These are phyloP conservation scores for Steinernema feltiae DNA, from an alignment of 1,140 invertebrate genomes.

Conservation along the genomic window DNA sequence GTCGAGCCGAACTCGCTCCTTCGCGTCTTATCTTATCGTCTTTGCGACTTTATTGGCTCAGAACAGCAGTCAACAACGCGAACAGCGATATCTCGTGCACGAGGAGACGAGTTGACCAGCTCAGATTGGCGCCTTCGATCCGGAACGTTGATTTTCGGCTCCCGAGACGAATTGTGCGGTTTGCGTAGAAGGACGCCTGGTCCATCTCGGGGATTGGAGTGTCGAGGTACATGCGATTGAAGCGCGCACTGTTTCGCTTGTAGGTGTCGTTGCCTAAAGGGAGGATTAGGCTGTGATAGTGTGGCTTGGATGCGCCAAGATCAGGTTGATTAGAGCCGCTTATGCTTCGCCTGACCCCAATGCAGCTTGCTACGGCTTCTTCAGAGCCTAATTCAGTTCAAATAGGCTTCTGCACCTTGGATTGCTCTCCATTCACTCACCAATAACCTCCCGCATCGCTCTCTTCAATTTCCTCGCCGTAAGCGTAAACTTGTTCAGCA, in stretches of 20 bases:
- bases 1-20: neutral
- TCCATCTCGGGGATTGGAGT: neutral
- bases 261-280: neutral
- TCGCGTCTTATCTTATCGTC: conserved; percentile 5
- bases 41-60: neutral
- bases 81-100: neutral
- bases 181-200: neutral
- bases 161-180: neutral
- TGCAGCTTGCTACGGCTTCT: too few relatives aligned
- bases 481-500: neutral
- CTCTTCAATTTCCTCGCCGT: neutral
- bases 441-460: neutral
- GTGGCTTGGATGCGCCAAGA: too few relatives aligned
- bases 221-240: neutral
- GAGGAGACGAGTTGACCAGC: neutral
- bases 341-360: too few relatives aligned
- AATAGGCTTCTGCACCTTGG: neutral
- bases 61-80: neutral
- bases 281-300: too few relatives aligned
- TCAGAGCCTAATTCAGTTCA: neutral
- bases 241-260: neutral
- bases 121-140: neutral
- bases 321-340: too few relatives aligned
- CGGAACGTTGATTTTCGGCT: neutral
- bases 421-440: neutral